Evolutionary conservation across 1,140 invertebrate genomes (phyloP), one percentile per base, ranked within the genome.

Genomic region (Cepaea nemoralis): DNA sequence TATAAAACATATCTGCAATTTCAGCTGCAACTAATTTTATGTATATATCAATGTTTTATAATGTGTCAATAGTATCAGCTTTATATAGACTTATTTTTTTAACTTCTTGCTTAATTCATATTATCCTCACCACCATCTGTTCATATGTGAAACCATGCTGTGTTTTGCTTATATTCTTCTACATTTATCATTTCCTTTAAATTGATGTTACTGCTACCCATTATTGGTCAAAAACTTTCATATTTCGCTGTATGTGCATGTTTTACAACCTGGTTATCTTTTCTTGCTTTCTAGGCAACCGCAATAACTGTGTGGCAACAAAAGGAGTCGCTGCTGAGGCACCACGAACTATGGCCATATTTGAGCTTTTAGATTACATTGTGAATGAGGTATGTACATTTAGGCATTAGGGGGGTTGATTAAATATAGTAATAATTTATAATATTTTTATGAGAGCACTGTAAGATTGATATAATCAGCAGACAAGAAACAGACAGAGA

Each of bases 291-390:
- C 84, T 89, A 90, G 89, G 88, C 85, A 84, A 86, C 83, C 83
- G 88, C 84, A 88, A 86, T 88, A 90, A 87, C 85, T 89, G 87
- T 88, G 87, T 86, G 83, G 86, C 85, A 69, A 85, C 88, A 24
- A 48, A 71, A 69, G 78, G 67, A 69, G 78, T 39, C 55, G 88
- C 89, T 82, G 91, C 90, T 48, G 92, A 93, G 69, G 91, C 90
- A 76, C 92, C 92, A 77, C 88, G 91, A 83, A 92, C 91, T 70
- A 98, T 99, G 97, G 97, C 98, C 42, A 99, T 99, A 90, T 99
- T 99, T 93, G 99, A 99, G 93, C 92, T 99, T 80, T 93, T 99
- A 70, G 98, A 99, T 93, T 99, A 99, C 91, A 99, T 99, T 90
- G 98, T 99, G 0, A 99, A 99, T 93, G 97, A 99, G 90, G 91